Evolutionary conservation across 1,140 invertebrate species (phyloP).

Genomic region (Parapsyche elsis): DNA sequence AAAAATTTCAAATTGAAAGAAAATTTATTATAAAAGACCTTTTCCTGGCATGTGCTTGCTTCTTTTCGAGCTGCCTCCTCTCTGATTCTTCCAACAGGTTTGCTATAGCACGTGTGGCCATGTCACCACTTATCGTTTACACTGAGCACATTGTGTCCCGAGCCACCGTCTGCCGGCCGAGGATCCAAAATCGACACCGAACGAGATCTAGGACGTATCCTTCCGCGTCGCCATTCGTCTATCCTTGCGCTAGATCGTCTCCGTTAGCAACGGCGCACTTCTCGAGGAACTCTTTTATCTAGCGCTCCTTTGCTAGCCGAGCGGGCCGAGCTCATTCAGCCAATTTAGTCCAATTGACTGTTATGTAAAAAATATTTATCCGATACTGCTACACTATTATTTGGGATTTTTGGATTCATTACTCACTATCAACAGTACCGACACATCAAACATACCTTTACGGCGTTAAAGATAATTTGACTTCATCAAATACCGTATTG

Average conservation of each 20-base stretch:
- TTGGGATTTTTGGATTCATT: background rate
- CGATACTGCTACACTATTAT: background rate
- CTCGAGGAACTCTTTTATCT: slow-evolving; percentile 27
- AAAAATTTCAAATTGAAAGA: too few species aligned
- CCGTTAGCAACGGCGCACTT: slow-evolving; percentile 9
- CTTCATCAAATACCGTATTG: too few species aligned
- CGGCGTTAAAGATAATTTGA: too few species aligned
- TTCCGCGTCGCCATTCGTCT: slow-evolving; percentile 7
- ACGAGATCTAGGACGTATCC: background rate
- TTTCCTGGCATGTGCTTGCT: background rate
- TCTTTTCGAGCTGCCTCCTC: slow-evolving; percentile 19
- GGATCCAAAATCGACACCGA: background rate
- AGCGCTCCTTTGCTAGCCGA: slow-evolving; percentile 29
- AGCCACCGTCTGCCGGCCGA: background rate
- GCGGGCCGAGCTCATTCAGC: slow-evolving; percentile 47
- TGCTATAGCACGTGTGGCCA: slow-evolving; percentile 13
- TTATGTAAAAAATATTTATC: slow-evolving; percentile 52
- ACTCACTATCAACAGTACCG: too few species aligned
- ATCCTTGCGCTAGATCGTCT: slow-evolving; percentile 18
- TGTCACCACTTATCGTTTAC: background rate
- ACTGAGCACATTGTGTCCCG: background rate
- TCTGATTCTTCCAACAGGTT: background rate
- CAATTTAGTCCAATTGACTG: slow-evolving; percentile 55
- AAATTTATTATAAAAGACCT: slow-evolving; percentile 11
- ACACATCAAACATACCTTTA: too few species aligned